Base-by-base conservation (phyloP, 2,888 invertebrate species). In the Meiosimyza platycephala region DNA sequence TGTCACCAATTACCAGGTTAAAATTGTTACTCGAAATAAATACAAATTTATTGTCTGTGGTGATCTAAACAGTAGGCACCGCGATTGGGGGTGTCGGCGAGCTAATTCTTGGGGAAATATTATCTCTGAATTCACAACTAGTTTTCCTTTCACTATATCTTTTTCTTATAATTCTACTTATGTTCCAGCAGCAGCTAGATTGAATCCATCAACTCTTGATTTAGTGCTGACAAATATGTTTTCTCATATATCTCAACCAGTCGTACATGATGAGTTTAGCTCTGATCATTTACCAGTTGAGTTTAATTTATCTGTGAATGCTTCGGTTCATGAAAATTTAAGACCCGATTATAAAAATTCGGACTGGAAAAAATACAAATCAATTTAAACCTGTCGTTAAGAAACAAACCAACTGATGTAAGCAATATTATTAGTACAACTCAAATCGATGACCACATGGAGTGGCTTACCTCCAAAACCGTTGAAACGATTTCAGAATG, bases 1-100 rank as follows among this genome's bases (percentile, higher is more conserved):
- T n/a, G n/a, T n/a, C n/a, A n/a, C n/a, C n/a, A n/a, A n/a, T n/a
- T n/a, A n/a, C n/a, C n/a, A n/a, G n/a, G n/a, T n/a, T n/a, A n/a
- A n/a, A n/a, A n/a, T n/a, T n/a, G n/a, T n/a, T n/a, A n/a, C n/a
- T n/a, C n/a, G n/a, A 6, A 63, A 47, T 47, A 63, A 63, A n/a
- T 63, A 63, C 40, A 63, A 63, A 63, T 71, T 60, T 65, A 66
- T 69, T 33, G 12, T 69, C 40, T 72, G 65, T 12, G 67, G 74
- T 3, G 71, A 62, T 33, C 66, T 66, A 1, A 71, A 71, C 15
- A 66, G 50, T 22, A 60, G 50, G 33, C 72, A 72, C 48, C 4
- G 62, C 16, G 13, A 72, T 28, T 68, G 67, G 71, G 62, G 71
- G 7, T 74, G 71, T 28, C 13, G 63, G 2, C 55, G 68, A 16